Base-by-base conservation (phyloP, 2,797 vertebrate genomes). In the Sparus aurata region DNA sequence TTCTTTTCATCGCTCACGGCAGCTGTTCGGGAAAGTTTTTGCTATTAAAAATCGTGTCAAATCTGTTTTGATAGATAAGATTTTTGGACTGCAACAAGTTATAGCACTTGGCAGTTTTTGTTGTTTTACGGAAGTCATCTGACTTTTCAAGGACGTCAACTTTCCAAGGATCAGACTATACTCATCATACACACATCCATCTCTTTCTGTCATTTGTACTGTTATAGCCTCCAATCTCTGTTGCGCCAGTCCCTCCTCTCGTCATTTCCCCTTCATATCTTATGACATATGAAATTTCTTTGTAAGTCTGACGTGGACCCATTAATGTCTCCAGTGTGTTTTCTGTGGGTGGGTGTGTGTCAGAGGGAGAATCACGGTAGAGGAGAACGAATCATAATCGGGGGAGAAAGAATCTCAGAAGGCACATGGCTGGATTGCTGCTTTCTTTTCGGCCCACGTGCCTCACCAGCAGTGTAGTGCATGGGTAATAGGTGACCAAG, bases 391-490 rank as follows among this genome's bases (percentile, higher is more conserved):
- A 79, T 60, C 12, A 13, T 38, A 20, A 64, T 52, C 0, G 20
- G 76, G 69, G 63, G 77, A 74, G 49, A 69, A 64, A 79, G 70
- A 75, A 70, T 79, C 46, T 5, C 34, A 77, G 63, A 38, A 66
- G 58, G 72, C 90, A 90, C 86, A 76, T 92, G 78, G 77, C 82
- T 89, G 79, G 85, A 87, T 82, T 69, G 9, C 55, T 75, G 72
- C 73, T 79, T 69, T 72, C 54, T 64, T 83, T 86, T 87, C 3
- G 34, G 76, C 77, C 61, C 88, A 90, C 75, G 77, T 90, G 88
- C 74, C 78, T 84, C 45, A 55, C 72, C 73, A 83, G 61, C 69
- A 69, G 64, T 70, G 72, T 60, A 50, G 25, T 75, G 70, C 23
- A 58, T 83, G 73, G 38, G 38, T 80, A 78, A 74, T 69, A 77